Evolutionary conservation across 1,140 invertebrate species (phyloP).

Genomic region (Neodiprion fabricii): DNA sequence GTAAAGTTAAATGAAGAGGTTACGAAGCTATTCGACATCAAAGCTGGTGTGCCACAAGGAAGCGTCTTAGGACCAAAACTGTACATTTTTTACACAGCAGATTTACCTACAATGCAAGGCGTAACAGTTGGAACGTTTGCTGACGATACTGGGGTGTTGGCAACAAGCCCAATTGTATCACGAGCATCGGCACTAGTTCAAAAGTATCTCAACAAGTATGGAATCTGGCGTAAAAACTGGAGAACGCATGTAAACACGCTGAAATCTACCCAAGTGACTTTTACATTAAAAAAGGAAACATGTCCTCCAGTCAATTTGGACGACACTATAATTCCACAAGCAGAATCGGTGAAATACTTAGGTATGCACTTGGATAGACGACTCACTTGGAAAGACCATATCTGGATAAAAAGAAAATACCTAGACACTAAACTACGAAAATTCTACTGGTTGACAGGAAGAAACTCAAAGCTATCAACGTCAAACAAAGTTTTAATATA

Average conservation of each 20-base stretch:
- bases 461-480: slow-evolving; percentile 29
- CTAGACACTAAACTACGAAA: slow-evolving; percentile 30
- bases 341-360: slow-evolving; percentile 20
- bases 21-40: slow-evolving; percentile 22
- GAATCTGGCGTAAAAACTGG: not conserved
- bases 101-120: slow-evolving; percentile 27
- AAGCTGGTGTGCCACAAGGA: slow-evolving; percentile 37
- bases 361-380: slow-evolving; percentile 19
- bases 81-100: slow-evolving; percentile 30
- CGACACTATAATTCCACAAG: slow-evolving; percentile 24
- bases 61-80: slow-evolving; percentile 32
- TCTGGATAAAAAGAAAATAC: slow-evolving; percentile 29
- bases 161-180: slow-evolving; percentile 14
- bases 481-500: slow-evolving; percentile 39
- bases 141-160: slow-evolving; percentile 39
- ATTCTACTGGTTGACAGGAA: slow-evolving; percentile 33
- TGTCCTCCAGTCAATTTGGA: slow-evolving; percentile 5
- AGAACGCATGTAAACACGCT: too few species aligned
- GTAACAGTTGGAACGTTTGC: slow-evolving; percentile 22
- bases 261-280: slow-evolving; percentile 28
- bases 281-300: slow-evolving; percentile 33
- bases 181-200: not conserved
- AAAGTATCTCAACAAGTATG: too few species aligned
- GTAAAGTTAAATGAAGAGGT: slow-evolving; percentile 29
- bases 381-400: slow-evolving; percentile 20